Base-by-base conservation (phyloP, 2,113 vertebrate species). In the Chaenogobius annularis region DNA sequence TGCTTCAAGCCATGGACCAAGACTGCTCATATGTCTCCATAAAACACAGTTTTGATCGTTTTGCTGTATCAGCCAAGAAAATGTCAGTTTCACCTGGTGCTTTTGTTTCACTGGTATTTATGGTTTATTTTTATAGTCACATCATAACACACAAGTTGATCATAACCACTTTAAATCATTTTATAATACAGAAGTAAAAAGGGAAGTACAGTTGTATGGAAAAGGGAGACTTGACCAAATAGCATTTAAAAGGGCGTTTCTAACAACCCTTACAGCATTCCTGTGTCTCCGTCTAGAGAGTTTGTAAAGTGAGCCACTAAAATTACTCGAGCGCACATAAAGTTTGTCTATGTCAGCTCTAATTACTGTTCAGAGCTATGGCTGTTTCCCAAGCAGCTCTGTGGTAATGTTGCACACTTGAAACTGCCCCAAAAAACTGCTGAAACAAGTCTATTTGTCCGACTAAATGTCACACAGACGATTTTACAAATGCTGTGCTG, bases 61-160 rank as follows among this genome's bases (percentile, higher is more conserved):
- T 72, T 70, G 46, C 62, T 88, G 31, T 93, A 92, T 91, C 92
- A 91, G 87, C 69, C 72, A 67, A 70, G 67, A 70, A 43, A 66
- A 78, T 59, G 68, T 23, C 52, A 80, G 82, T 62, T 58, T 81
- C 75, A 75, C 75, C 23, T 59, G 47, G 54, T 14, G 20, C 22
- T 54, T 50, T 55, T 73, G 46, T 59, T 61, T 17, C 75, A 76
- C 68, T 37, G 63, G 66, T 77, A 73, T 76, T 67, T 48, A 66
- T 20, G 35, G 15, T 78, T 61, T 1, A 69, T 69, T 78, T 74
- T 26, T 40, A 70, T 10, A 58, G 20, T 55, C 26, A 15, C 72
- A 17, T 73, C 20, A 50, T 47, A 65, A 23, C 47, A 69, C 3
- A 54, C 7, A 52, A n/a, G 50, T 54, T 54, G 50, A 54, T 54